Evolutionary conservation across 2,888 invertebrate genomes (phyloP).

Genomic region (Diarsia brunnea): DNA sequence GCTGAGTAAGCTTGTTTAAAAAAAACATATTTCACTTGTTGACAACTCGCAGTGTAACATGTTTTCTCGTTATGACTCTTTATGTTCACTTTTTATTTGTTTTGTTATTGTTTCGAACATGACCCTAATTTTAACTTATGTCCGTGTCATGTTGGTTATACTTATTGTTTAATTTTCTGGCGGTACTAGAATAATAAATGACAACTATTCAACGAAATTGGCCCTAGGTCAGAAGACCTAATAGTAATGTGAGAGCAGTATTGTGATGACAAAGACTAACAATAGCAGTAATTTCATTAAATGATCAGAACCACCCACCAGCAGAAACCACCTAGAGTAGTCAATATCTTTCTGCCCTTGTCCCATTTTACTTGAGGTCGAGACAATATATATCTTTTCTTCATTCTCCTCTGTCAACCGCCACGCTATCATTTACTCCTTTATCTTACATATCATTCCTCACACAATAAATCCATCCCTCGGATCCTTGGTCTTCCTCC

Average conservation of each 20-base stretch:
- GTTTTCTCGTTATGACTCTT: constrained; percentile 34
- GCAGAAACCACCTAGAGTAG: neutral
- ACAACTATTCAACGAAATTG: neutral
- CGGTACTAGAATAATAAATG: neutral
- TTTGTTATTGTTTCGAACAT: constrained; percentile 35
- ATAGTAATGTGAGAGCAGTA: neutral
- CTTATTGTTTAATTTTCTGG: neutral
- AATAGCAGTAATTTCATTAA: neutral
- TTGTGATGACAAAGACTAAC: neutral
- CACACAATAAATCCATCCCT: too few species aligned
- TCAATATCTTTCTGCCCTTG: neutral
- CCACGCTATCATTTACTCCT: too few species aligned
- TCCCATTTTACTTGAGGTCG: too few species aligned
- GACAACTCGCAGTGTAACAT: constrained; percentile 22
- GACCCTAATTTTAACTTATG: constrained; percentile 23
- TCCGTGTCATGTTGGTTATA: neutral
- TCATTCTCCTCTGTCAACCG: too few species aligned
- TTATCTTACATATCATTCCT: too few species aligned
- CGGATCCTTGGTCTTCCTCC: too few species aligned
- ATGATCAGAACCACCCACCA: neutral
- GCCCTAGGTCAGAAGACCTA: neutral
- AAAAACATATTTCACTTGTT: constrained; percentile 33
- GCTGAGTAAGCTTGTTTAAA: constrained; percentile 40
- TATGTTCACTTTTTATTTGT: constrained; percentile 23
- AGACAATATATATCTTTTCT: too few species aligned